Evolutionary conservation across 2,888 invertebrate genomes (phyloP), one percentile per base, ranked within the genome.

Genomic region (Diadegma fenestrale): DNA sequence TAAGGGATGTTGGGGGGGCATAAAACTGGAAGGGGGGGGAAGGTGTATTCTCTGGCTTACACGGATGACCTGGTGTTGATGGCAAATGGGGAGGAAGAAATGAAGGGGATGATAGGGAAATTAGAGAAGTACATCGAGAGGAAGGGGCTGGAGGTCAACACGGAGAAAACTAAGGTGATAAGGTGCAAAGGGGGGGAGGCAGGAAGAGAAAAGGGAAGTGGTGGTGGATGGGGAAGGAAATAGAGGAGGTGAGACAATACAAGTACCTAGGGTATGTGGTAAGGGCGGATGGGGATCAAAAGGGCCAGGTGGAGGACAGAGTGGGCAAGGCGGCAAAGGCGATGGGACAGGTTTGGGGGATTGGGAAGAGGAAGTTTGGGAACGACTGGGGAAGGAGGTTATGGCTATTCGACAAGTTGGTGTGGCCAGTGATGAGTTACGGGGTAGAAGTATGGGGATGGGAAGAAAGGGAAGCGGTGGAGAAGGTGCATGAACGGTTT

Each of bases 281-380:
- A 30, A 61, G 61, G 26, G 61, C 61, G 2, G 61, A 61, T 30
- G 61, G 61, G 8, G 61, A 61, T 2, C 61, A 61, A 30, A 61
- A 26, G 61, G 54, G n/a, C 5, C 54, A 26, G 26, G 22, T 26
- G 26, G 58, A 43, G 1, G 26, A 58, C 7, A 58, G 58, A 19
- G 17, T 19, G 19, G 17, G 54, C 4, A 54, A 54, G 10, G 54
- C 30, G 30, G 30, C 30, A 30, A 30, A 30, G 4, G 30, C 30
- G 30, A 30, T 26, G 22, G 26, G 19, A 6, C 12, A 1, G 26
- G 26, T 7, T 8, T 6, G 14, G 58, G 58, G 12, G 22, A 12
- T 22, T 12, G 22, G 12, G 10, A 12, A 26, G 6, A 26, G 22
- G 1, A 26, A 26, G 12, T 22, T 26, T 8, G 26, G 6, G 26